These are phyloP conservation scores for Crypturellus tataupa DNA, from an alignment of 2,797 vertebrate species.

Conservation along the genomic window DNA sequence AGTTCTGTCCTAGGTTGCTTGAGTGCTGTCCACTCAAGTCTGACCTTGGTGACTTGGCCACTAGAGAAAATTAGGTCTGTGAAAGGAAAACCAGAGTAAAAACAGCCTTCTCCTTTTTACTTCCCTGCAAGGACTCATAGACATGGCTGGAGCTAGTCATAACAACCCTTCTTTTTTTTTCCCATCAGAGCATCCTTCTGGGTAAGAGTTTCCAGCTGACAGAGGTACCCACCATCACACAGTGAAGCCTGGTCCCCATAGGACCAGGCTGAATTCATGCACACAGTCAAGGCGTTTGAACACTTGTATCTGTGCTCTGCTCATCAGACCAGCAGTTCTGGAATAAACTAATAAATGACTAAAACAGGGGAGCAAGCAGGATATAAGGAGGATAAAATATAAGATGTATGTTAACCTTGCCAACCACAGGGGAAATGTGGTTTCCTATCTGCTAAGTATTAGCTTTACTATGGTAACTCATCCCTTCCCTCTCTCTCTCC, in stretches of 20 bases:
- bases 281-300: background rate
- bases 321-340: background rate
- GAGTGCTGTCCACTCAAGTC: background rate
- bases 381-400: background rate
- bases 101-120: background rate
- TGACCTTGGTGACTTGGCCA: background rate
- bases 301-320: background rate
- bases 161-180: background rate
- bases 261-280: background rate
- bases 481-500: background rate
- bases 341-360: background rate
- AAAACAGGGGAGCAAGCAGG: background rate
- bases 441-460: conserved; percentile 7
- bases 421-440: background rate
- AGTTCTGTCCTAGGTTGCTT: no score
- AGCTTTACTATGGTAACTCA: conserved; percentile 29
- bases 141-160: background rate
- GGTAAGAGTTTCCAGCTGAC: background rate
- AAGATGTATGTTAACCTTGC: background rate
- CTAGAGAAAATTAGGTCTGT: background rate
- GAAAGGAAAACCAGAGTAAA: background rate
- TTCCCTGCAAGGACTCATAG: background rate
- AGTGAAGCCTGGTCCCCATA: background rate
- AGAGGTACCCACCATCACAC: fast-evolving
- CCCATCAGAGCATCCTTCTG: background rate